phyloP scores from a whole-genome alignment of 2,797 vertebrate genomes.

The Gallinago stenura region DNA sequence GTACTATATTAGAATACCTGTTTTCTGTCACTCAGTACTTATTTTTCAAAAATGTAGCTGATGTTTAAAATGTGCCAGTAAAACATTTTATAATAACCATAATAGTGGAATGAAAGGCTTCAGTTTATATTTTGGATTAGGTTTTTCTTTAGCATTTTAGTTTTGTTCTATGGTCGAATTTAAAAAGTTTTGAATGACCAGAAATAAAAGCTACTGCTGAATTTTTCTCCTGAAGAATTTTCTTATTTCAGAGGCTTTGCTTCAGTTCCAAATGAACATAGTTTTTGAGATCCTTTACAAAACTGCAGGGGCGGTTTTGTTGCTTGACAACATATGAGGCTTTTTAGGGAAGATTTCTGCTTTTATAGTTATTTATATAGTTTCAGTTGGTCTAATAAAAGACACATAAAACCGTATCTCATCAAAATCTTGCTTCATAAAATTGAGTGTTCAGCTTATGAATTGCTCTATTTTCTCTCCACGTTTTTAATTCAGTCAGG shows the following conservation, averaged over 20 bases:
- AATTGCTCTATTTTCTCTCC: background rate
- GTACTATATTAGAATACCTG: background rate
- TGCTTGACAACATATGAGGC: background rate
- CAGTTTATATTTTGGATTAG: background rate
- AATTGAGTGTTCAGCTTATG: background rate
- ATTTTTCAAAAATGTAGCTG: constrained; percentile 1
- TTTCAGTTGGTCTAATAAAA: constrained; percentile 58
- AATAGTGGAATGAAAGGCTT: background rate
- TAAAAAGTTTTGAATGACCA: background rate
- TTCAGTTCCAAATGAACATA: background rate
- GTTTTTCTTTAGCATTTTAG: background rate
- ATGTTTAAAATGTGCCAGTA: background rate
- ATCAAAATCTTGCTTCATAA: constrained; percentile 26
- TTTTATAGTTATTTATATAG: constrained; percentile 47
- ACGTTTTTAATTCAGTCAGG: background rate
- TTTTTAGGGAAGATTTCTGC: constrained; percentile 21
- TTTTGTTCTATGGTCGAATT: background rate
- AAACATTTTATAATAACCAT: constrained; percentile 23
- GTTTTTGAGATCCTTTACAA: constrained; percentile 7
- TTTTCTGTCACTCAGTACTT: background rate
- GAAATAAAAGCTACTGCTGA: constrained; percentile 7
- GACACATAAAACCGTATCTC: constrained; percentile 39
- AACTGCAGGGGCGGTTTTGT: constrained; percentile 22
- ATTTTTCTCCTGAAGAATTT: background rate
- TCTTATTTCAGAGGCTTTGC: background rate